Evolutionary conservation across 2,113 vertebrate species (phyloP).

Genomic region (Phodopus roborovskii): DNA sequence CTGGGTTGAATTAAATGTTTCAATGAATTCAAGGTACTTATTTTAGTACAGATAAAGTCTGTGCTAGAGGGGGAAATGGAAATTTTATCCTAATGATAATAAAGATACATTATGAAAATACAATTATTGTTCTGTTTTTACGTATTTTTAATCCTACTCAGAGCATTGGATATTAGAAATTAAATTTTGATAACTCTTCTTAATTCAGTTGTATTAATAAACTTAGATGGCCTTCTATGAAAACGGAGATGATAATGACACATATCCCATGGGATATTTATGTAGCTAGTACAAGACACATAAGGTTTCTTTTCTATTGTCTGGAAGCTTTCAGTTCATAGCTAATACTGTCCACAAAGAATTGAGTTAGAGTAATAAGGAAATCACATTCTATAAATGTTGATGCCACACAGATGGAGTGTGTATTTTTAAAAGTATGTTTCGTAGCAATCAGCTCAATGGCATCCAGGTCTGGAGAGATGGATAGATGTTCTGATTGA

Average conservation of each 20-base stretch:
- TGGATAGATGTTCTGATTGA: not conserved
- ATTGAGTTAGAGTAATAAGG: not conserved
- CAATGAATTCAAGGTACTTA: constrained; percentile 4
- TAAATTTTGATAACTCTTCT: constrained; percentile 23
- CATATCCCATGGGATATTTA: not conserved
- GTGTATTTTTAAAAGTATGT: not conserved
- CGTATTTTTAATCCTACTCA: not conserved
- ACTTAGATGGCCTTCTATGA: not conserved
- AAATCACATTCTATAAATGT: not conserved
- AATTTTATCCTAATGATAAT: constrained; percentile 4
- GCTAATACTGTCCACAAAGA: not conserved
- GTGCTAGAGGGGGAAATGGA: not conserved
- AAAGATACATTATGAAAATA: constrained; percentile 24
- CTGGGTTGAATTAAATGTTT: not conserved
- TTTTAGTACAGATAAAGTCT: not conserved
- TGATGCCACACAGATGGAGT: not conserved
- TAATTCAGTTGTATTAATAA: not conserved
- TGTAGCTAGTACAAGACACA: not conserved
- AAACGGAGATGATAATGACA: not conserved
- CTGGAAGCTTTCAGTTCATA: not conserved
- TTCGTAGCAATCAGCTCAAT: not conserved
- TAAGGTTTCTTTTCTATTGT: not conserved
- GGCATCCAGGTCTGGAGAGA: not conserved
- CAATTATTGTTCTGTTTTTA: not conserved
- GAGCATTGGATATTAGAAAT: constrained; percentile 22